phyloP scores from a whole-genome alignment of 2,797 vertebrate genomes.

The Dryobates pubescens region DNA sequence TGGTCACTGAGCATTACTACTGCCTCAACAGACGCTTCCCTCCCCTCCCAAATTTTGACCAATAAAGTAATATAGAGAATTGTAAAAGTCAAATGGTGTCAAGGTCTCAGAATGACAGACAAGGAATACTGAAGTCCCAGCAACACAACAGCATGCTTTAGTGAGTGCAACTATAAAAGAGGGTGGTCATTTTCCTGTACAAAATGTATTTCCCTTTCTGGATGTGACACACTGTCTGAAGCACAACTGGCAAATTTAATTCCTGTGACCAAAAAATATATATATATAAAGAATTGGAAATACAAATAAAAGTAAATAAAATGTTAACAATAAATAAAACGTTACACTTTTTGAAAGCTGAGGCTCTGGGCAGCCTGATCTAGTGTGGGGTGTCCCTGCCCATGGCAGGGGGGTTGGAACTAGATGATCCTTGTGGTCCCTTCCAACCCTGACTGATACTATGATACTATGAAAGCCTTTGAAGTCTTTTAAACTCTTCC shows the following conservation, averaged over 20 bases:
- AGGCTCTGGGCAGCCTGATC: too few species aligned
- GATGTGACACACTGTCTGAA: background rate
- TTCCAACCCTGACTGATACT: too few species aligned
- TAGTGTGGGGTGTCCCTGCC: too few species aligned
- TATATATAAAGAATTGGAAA: background rate
- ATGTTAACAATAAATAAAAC: background rate
- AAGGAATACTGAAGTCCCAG: background rate
- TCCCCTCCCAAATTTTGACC: background rate
- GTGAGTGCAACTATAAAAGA: background rate
- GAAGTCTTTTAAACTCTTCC: background rate
- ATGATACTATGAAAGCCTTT: background rate
- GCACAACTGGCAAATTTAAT: background rate
- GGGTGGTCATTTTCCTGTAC: background rate
- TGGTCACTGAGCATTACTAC: background rate
- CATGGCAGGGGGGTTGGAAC: too few species aligned
- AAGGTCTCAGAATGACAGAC: background rate
- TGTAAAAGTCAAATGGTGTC: background rate
- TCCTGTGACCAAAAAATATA: background rate
- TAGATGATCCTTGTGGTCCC: too few species aligned
- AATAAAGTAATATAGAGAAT: background rate
- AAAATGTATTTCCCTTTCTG: background rate
- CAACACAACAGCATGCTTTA: background rate
- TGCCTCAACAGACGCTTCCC: background rate
- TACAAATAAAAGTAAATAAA: background rate
- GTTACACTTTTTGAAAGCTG: too few species aligned